Evolutionary conservation across 2,113 vertebrate species (phyloP).

Genomic region (Numenius arquata): DNA sequence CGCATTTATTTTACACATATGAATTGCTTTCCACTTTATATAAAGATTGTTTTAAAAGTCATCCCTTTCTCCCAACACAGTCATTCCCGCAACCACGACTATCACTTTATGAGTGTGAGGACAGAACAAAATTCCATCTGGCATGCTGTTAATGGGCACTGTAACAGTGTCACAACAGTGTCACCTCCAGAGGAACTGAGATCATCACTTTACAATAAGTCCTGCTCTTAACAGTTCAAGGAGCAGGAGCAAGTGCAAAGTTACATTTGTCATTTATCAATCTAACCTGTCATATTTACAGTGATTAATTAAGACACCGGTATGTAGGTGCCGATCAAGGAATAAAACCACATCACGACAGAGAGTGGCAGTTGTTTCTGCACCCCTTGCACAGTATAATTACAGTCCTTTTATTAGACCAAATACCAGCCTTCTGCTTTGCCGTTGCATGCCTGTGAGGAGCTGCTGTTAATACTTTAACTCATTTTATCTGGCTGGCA

Average conservation of each 20-base stretch:
- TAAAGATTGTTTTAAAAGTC: slow-evolving; percentile 41
- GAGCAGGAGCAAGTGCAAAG: slow-evolving; percentile 54
- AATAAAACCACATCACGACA: not conserved
- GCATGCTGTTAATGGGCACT: slow-evolving; percentile 72
- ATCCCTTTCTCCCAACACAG: slow-evolving; percentile 30
- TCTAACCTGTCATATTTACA: slow-evolving; percentile 55
- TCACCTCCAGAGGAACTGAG: slow-evolving; percentile 64
- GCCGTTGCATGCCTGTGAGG: not conserved
- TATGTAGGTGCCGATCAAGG: not conserved
- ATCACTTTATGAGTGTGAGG: slow-evolving; percentile 69
- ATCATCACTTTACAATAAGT: slow-evolving; percentile 59
- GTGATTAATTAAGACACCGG: slow-evolving; percentile 43
- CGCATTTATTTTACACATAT: slow-evolving; percentile 25
- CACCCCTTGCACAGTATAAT: not conserved
- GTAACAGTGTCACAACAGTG: slow-evolving; percentile 53
- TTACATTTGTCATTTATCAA: slow-evolving; percentile 58
- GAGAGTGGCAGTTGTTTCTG: not conserved
- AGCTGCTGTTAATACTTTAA: not conserved
- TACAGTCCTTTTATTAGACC: not conserved
- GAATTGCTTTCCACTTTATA: slow-evolving; percentile 36
- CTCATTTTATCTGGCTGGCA: not conserved
- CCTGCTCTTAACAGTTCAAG: slow-evolving; percentile 44
- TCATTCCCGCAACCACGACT: slow-evolving; percentile 29
- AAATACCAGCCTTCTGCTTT: not conserved
- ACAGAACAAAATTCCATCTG: slow-evolving; percentile 71